Base-by-base conservation (phyloP, 2,888 invertebrate species). In the Fragum sueziense region DNA sequence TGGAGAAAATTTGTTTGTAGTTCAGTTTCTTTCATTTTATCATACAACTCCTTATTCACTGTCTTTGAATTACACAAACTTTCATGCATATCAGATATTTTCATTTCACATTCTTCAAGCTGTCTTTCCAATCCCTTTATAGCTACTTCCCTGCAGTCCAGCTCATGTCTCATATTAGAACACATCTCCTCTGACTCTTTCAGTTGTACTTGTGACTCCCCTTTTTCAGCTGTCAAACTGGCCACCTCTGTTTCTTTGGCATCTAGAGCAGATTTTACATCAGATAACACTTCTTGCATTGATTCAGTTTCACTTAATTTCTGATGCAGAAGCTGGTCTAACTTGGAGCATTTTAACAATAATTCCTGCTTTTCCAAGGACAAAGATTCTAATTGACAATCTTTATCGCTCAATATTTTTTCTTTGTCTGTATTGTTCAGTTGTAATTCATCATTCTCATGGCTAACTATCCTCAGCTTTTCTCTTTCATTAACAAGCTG, bases 321-420 rank as follows among this genome's bases (percentile, higher is more conserved):
- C 14, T 22, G 29, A 47, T 14, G 7, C 6, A 70, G 22, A 14
- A n/a, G n/a, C 27, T 74, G 75, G 34, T 85, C 79, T 34, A 31
- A 17, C 25, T 79, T 72, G 17, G 80, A 80, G 20, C 74, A 22
- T 47, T 70, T 57, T 20, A 82, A 27, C n/a, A 82, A 37, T 7
- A 79, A 27, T 3, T 81, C 71, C 52, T 81, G 81, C 41, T 80
- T 80, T 71, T 80, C 82, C 22, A 78, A 22, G 11, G 82, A 68
- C 22, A 85, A 54, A 29, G 47, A n/a, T 74, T 85, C 78, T 25
- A 82, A 73, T 22, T 80, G 75, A 31, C 61, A 62, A 34, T 78
- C 62, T 68, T 75, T 85, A 34, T 78, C 78, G 51, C 52, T 67
- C n/a, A 73, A 52, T 2, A 54, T 54, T 41, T 82, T 76, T 37